These are phyloP conservation scores for Meandrina meandrites DNA, from an alignment of 92 coral and sea anemone genomes.

Conservation along the genomic window DNA sequence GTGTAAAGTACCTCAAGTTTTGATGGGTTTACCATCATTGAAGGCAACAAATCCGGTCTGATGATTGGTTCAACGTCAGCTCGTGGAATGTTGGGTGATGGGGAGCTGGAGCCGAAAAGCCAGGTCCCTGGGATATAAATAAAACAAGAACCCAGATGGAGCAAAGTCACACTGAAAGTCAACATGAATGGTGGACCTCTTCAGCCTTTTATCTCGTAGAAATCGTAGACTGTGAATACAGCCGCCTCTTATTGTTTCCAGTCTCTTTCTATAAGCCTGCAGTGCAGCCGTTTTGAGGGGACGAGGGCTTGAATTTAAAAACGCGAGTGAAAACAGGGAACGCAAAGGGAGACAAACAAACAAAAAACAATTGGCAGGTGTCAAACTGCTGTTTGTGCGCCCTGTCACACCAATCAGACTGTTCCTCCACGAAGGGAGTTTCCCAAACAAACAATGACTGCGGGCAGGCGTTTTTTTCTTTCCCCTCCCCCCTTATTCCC, in stretches of 20 bases:
- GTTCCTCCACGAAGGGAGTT: too few species aligned
- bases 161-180: not conserved
- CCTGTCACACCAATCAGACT: too few species aligned
- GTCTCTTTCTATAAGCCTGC: too few species aligned
- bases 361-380: too few species aligned
- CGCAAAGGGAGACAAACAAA: too few species aligned
- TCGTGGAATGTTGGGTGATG: conserved; percentile 56
- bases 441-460: too few species aligned
- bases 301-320: too few species aligned
- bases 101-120: conserved; percentile 54
- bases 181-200: not conserved
- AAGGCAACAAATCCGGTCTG: conserved; percentile 64
- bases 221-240: not conserved
- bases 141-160: not conserved
- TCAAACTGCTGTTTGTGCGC: too few species aligned
- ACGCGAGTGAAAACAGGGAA: too few species aligned
- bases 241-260: not conserved
- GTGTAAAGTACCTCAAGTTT: conserved; percentile 67
- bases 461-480: too few species aligned
- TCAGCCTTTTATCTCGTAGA: not conserved
- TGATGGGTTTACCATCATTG: conserved; percentile 64
- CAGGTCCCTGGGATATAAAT: conserved; percentile 28
- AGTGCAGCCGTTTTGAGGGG: too few species aligned
- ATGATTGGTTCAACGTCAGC: conserved; percentile 85
- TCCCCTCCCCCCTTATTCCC: too few species aligned